Evolutionary conservation across 2,888 invertebrate species (phyloP).

Genomic region (Eilema griseolum): DNA sequence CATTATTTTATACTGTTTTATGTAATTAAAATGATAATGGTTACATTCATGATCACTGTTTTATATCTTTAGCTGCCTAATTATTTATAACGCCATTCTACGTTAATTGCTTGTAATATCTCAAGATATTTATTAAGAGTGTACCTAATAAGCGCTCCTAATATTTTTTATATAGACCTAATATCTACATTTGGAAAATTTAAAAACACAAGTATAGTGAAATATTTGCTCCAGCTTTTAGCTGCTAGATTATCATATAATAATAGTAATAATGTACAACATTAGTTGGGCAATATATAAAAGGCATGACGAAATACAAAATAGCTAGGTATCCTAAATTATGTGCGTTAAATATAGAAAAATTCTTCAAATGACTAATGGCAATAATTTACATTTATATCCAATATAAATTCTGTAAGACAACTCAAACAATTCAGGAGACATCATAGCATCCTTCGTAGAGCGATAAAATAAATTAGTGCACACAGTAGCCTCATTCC

Average conservation of each 20-base stretch:
- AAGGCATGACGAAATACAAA: no score
- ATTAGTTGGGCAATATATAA: no score
- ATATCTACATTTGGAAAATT: no score
- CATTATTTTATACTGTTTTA: constrained; percentile 30
- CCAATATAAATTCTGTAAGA: constrained; percentile 20
- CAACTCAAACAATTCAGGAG: constrained; percentile 19
- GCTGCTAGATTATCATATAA: no score
- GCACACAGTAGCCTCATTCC: constrained; percentile 39
- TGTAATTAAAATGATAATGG: constrained; percentile 25
- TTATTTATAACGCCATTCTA: constrained; percentile 3
- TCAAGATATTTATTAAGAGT: no score
- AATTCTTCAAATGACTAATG: constrained; percentile 17
- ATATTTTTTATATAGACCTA: no score
- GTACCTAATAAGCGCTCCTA: no score
- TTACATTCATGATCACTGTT: constrained; percentile 17
- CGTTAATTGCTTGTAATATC: no score
- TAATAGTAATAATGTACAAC: no score
- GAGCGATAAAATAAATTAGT: constrained; percentile 38
- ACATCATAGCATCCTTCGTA: constrained; percentile 25
- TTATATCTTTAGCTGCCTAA: not conserved
- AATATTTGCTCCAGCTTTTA: no score
- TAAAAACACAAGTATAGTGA: no score
- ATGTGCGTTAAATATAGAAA: constrained; percentile 8
- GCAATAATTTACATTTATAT: constrained; percentile 19
- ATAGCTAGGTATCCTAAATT: not conserved